Conservation (phyloP, 2,113 vertebrate genomes). For the Microtus pennsylvanicus region DNA sequence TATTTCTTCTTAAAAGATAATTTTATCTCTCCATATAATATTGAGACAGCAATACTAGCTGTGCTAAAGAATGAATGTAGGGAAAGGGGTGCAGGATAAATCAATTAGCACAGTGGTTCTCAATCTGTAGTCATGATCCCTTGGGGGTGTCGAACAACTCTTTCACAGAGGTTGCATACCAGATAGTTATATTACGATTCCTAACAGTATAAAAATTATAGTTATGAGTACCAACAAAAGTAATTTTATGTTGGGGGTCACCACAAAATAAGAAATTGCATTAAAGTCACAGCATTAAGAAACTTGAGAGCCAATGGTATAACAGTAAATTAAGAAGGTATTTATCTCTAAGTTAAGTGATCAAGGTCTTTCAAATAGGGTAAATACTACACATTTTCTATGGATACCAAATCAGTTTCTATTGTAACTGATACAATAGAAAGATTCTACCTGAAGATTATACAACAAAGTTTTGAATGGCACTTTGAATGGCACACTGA, state of each 20-base stretch:
- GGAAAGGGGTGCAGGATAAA: background rate
- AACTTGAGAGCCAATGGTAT: background rate
- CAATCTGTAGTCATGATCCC: background rate
- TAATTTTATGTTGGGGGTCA: background rate
- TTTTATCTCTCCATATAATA: conserved; percentile 21
- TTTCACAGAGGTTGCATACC: background rate
- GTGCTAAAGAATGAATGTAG: background rate
- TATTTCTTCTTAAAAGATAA: conserved; percentile 38
- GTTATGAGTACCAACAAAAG: background rate
- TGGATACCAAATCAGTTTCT: conserved; percentile 40
- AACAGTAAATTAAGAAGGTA: background rate
- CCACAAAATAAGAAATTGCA: background rate
- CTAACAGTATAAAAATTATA: background rate
- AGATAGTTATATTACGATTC: background rate
- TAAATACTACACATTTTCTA: background rate
- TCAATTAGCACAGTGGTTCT: background rate
- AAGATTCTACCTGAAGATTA: conserved; percentile 27
- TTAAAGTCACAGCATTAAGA: background rate
- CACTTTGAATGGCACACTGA: conserved; percentile 16
- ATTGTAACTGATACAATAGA: conserved; percentile 12
- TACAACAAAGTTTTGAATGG: background rate
- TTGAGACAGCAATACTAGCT: conserved; percentile 10
- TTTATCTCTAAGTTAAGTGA: background rate
- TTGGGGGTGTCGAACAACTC: background rate
- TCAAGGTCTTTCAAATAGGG: background rate